Evolutionary conservation across 2,113 vertebrate genomes (phyloP), one percentile per base, ranked within the genome.

Genomic region (Sturnira hondurensis): DNA sequence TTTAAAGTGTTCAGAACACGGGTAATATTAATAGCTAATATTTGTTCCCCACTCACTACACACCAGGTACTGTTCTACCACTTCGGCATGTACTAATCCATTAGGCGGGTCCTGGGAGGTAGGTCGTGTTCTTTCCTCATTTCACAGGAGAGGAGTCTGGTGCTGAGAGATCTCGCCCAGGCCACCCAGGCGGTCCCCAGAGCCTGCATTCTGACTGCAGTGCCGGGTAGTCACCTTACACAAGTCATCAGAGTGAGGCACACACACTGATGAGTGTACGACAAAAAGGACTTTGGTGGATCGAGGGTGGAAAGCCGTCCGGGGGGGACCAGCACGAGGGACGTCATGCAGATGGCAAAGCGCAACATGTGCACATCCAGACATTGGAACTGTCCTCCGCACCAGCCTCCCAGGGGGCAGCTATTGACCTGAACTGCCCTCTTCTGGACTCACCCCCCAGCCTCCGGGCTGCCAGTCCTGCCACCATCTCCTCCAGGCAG

Each of bases 381-480:
- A 73, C 6, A 10, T 8, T 12, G 28, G 76, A 68, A 11, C 22
- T 8, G 73, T 16, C 38, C 52, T 63, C 10, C 4, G 38, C 4
- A 3, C 43, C 4, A 20, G 8, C 45, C 77, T 41, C 24, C 13
- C 11, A n/a, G 50, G 15, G 0, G 0, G 15, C 36, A 4, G 14
- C 33, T 65, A 2, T 4, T n/a, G 63, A 50, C 56, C 52, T 41
- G 20, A 71, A 54, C 26, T 38, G 36, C 5, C n/a, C 63, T 80
- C 14, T 45, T 6, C 67, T 2, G 2, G 73, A 12, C 17, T 43
- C 41, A 22, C 36, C 50, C 19, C 43, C 36, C 3, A 84, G 31
- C 33, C 11, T 52, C 74, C 5, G 15, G 15, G 45, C 41, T 36
- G 0, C 52, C 50, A 26, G 1, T 28, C 68, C 17, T 33, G 22